phyloP scores from a whole-genome alignment of 2,113 vertebrate genomes.

The Malurus cyaneus region DNA sequence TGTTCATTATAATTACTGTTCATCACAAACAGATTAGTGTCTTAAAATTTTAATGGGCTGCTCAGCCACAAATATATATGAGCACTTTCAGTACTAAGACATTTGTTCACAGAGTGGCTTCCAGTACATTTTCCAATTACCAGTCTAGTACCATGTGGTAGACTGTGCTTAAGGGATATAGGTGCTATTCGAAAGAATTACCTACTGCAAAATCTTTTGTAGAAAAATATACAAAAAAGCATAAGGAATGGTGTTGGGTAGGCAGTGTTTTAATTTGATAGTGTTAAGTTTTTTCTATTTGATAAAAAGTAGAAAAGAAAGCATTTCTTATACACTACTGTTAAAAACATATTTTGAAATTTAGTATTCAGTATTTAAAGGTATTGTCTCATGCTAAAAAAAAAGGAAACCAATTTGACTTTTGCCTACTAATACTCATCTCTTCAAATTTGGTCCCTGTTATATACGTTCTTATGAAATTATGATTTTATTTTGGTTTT shows the following conservation, averaged over 20 bases:
- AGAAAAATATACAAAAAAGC: neutral
- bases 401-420: neutral
- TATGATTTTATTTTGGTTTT: neutral
- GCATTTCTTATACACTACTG: neutral
- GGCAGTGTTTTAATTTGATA: neutral
- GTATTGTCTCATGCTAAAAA: neutral
- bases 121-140: neutral
- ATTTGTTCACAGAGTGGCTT: neutral
- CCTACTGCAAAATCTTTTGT: neutral
- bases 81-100: neutral
- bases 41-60: neutral
- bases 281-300: neutral
- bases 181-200: neutral
- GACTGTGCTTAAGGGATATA: neutral
- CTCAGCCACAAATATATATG: neutral
- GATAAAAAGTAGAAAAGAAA: neutral
- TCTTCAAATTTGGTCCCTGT: neutral
- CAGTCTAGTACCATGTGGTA: rapidly evolving
- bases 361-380: neutral
- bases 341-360: neutral
- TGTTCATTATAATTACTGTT: neutral
- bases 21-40: neutral
- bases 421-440: neutral
- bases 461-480: neutral
- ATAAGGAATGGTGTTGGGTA: neutral